Base-by-base conservation (phyloP, 2,888 invertebrate species). In the Muscina levida region DNA sequence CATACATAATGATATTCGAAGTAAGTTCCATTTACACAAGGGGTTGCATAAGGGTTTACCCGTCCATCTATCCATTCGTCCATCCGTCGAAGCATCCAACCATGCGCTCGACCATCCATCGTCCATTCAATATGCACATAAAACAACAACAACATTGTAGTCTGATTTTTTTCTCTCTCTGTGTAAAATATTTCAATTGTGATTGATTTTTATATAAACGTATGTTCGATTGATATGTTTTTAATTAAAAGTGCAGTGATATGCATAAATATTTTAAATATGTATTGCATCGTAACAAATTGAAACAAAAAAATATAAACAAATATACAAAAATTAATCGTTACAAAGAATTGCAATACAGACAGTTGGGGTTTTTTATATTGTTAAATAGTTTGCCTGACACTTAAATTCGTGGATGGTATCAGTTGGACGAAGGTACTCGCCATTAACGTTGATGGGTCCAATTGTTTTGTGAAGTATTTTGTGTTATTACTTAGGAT, bases 241-340 rank as follows among this genome's bases (percentile, higher is more conserved):
- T 81, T 81, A 81, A 81, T 81, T 81, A 81, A 81, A 81, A 77
- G 72, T 72, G 77, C 81, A 81, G 17, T 77, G 81, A 81, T 81
- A 81, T 81, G 77, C 71, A 81, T 81, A 75, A 81, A 81, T 81
- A 81, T 81, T 81, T 81, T 13, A 77, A 81, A 81, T 77, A 62
- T 62, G 62, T 62, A 72, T 77, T 75, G 72, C 24, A 72, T 70
- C 26, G 74, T 62, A 66, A 51, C 13, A 62, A 56, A 42, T 48
- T 26, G 42, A 24, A 15, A 46, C n/a, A 42, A 24, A 24, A 56
- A 56, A 17, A 71, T 42, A 2, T 5, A 10, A 17, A 39, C 1
- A 39, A 66, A 48, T 2, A 42, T 39, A 46, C 22, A 19, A 17
- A 56, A 72, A 59, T 26, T 8, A 11, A 24, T 59, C 19, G 2